Evolutionary conservation across 2,797 vertebrate genomes (phyloP).

Genomic region (Myotis findleyi): DNA sequence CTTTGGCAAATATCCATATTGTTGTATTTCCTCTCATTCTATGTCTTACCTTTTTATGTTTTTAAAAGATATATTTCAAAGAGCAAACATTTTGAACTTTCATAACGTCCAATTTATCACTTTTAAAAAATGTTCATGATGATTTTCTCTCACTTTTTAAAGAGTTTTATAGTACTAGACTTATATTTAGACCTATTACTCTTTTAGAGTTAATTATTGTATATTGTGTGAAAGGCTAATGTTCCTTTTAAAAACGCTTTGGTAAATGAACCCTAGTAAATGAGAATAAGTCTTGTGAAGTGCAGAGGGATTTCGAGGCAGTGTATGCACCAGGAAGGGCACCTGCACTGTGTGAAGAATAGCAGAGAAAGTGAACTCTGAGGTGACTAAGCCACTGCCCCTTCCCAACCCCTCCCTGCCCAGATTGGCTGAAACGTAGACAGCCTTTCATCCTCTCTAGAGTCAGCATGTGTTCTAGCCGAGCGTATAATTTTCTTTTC

Average conservation of each 20-base stretch:
- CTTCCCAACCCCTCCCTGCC: not conserved
- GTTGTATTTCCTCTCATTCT: not conserved
- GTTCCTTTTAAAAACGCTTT: not conserved
- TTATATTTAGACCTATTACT: not conserved
- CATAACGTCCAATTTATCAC: not conserved
- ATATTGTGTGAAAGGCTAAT: not conserved
- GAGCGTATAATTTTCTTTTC: slow-evolving; percentile 11
- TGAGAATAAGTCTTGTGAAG: not conserved
- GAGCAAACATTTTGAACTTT: not conserved
- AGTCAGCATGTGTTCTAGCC: not conserved
- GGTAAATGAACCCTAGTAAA: not conserved
- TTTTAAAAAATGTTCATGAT: not conserved
- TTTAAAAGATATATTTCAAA: not conserved
- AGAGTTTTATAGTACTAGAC: not conserved
- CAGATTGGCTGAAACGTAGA: not conserved
- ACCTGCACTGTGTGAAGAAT: not conserved
- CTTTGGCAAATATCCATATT: not conserved
- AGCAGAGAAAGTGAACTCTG: not conserved
- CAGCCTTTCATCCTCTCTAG: not conserved
- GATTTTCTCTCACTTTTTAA: not conserved
- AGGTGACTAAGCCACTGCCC: not conserved
- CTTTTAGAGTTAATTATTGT: not conserved
- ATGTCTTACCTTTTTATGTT: not conserved
- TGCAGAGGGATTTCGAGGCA: not conserved
- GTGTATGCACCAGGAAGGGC: not conserved